Conservation (phyloP, 2,888 invertebrate genomes). For the Mantis religiosa region DNA sequence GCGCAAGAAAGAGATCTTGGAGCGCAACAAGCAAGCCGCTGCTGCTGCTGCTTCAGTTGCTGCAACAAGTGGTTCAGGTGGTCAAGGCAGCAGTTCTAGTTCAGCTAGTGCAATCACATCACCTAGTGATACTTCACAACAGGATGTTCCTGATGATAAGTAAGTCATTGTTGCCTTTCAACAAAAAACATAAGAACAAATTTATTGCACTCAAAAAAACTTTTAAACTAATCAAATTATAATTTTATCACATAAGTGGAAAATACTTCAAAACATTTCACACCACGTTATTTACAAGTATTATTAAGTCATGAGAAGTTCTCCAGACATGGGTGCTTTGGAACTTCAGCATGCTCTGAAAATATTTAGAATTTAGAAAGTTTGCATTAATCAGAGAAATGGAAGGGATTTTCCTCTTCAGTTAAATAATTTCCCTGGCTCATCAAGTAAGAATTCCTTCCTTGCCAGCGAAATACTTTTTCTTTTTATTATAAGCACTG, state of each 20-base stretch:
- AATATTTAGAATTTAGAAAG: no score
- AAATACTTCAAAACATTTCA: no score
- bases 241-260: background rate
- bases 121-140: constrained; percentile 44
- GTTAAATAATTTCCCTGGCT: no score
- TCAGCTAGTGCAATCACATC: constrained; percentile 46
- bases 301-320: no score
- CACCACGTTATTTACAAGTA: no score
- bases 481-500: no score
- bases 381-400: no score
- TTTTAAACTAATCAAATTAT: background rate
- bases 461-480: no score
- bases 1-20: constrained; percentile 46
- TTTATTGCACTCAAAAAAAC: background rate
- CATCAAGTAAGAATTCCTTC: no score
- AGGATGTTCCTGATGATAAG: constrained; percentile 43
- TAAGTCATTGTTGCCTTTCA: constrained; percentile 30
- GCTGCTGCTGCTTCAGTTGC: constrained; percentile 8
- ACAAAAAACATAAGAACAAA: background rate
- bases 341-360: no score
- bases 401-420: no score
- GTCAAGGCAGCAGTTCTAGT: constrained; percentile 37
- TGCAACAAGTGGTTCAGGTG: constrained; percentile 11
- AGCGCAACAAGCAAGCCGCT: constrained; percentile 38
- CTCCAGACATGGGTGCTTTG: no score